Evolutionary conservation across 2,888 invertebrate genomes (phyloP), one percentile per base, ranked within the genome.

Genomic region (Euproctis similis): DNA sequence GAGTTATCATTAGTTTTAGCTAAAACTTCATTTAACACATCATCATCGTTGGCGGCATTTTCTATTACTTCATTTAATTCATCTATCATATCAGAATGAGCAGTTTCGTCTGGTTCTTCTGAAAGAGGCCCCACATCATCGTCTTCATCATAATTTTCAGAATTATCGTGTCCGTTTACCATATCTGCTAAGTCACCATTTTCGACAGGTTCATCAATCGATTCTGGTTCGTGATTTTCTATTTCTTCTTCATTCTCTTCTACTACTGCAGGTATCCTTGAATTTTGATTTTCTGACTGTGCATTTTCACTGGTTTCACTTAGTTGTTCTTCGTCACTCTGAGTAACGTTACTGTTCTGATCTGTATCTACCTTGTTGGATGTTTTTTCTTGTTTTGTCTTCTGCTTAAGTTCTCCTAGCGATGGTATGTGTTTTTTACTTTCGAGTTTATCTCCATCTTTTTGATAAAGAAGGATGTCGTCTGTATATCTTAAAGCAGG

Each of bases 401-500:
- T 27, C 28, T 46, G 29, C 28, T 37, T 34, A 8, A 39, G 31
- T 12, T 38, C 34, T 14, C 21, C 28, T 26, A 41, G 10, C 2
- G 51, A 40, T 19, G 48, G 45, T 21, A 28, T 42, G 13, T 29
- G 35, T 12, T 42, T 47, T 24, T 46, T 37, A 8, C 24, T 30
- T 8, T 38, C 30, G 12, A 36, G 20, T 17, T 28, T 27, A 12
- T 37, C 28, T 8, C 32, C 41, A 9, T 47, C 51, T 30, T 28
- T 48, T 10, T 49, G 35, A 10, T 48, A 49, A 3, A 44, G 42
- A 19, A 58, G 30, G 23, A 62, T 35, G 23, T 57, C 63, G 1
- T 65, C 59, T 12, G 54, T 48, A 21, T 45, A 49, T 38, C 58
- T 53, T 2, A 59, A 12, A n/a, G 36, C 23, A 3, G 68, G 60